Evolutionary conservation across 2,113 vertebrate genomes (phyloP).

Genomic region (Pomatorhinus ruficollis): DNA sequence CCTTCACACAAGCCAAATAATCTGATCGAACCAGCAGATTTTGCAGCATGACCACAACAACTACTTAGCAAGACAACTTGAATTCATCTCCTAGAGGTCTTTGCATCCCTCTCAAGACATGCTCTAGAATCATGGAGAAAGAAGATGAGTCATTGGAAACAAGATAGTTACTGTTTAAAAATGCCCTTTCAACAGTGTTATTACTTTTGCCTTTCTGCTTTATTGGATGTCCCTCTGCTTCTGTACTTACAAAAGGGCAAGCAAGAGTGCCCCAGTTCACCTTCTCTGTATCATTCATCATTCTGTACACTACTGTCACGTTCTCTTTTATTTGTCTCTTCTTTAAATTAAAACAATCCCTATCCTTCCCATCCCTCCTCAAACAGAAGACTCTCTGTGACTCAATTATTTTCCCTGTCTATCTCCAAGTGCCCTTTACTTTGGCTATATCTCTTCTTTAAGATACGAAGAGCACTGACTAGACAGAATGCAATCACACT

Average conservation of each 20-base stretch:
- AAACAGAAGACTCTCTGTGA: conserved; percentile 10
- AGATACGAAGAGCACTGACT: background rate
- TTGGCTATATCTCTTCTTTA: background rate
- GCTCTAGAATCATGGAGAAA: background rate
- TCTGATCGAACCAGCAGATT: background rate
- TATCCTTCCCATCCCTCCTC: conserved; percentile 9
- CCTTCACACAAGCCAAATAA: background rate
- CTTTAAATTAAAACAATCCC: conserved; percentile 37
- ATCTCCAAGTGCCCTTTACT: conserved; percentile 21
- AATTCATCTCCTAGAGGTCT: background rate
- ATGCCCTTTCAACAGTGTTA: background rate
- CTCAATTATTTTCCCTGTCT: conserved; percentile 35
- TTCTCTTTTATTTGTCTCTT: conserved; percentile 28
- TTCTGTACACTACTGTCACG: background rate
- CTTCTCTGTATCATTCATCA: conserved; percentile 20
- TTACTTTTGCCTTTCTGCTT: background rate
- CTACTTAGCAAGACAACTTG: background rate
- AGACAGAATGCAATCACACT: background rate
- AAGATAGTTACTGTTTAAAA: background rate
- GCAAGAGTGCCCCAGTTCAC: background rate
- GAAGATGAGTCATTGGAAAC: background rate
- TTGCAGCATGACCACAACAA: background rate
- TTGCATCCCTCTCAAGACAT: background rate
- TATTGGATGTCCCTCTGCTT: background rate
- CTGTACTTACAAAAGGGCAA: background rate